A percentile compares a stretch with the other conserved stretches of the same genome.
Evolutionary conservation across 1,140 invertebrate species (phyloP).

Genomic region (Stegodyphus mimosarum): DNA sequence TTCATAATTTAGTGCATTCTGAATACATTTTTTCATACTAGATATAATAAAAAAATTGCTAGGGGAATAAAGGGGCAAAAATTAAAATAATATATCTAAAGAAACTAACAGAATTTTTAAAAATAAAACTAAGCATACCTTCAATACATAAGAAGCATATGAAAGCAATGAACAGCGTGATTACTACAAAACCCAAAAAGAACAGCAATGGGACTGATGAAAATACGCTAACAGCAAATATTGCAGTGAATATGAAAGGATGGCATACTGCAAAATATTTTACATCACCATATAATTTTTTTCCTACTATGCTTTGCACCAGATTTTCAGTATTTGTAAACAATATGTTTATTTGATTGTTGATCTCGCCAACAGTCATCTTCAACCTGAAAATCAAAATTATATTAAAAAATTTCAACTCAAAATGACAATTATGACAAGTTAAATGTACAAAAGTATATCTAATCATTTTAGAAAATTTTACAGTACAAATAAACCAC

Average conservation of each 20-base stretch:
- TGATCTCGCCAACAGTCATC: constrained; percentile 12
- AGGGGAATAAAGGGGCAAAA: background rate
- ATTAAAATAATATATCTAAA: background rate
- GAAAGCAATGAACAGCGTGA: constrained; percentile 32
- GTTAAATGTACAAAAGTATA: too few relatives aligned
- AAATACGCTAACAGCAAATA: constrained; percentile 12
- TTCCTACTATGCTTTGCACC: constrained; percentile 13
- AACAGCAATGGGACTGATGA: constrained; percentile 25
- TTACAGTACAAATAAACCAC: too few relatives aligned
- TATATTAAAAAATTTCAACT: too few relatives aligned
- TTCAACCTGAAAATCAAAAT: too few relatives aligned
- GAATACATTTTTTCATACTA: background rate
- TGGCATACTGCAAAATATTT: constrained; percentile 11
- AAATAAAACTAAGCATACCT: constrained; percentile 7
- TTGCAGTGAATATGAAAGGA: constrained; percentile 24
- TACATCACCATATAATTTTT: background rate
- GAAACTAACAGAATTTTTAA: background rate
- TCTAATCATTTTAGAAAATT: too few relatives aligned
- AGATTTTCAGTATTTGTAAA: background rate
- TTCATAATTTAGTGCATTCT: background rate
- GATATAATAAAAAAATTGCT: background rate
- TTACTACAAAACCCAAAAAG: constrained; percentile 29
- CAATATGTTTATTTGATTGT: background rate
- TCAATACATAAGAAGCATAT: constrained; percentile 51
- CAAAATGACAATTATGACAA: too few relatives aligned